Conservation (phyloP, 2,888 invertebrate species). For the Xestia rhomboidea region DNA sequence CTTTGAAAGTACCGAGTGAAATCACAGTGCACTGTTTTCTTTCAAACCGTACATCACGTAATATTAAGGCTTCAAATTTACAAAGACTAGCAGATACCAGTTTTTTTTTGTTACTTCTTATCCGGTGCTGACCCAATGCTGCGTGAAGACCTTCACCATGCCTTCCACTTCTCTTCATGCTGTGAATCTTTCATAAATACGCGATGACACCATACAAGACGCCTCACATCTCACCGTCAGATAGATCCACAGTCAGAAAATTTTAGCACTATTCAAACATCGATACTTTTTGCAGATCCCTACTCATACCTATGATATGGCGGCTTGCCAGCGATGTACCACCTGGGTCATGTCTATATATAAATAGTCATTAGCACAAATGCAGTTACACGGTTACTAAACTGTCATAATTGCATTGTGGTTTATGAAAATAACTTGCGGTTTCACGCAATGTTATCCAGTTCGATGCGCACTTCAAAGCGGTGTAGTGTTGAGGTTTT, state of each 20-base stretch:
- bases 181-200: background rate
- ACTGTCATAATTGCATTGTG: constrained; percentile 62
- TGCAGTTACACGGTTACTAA: constrained; percentile 52
- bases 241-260: background rate
- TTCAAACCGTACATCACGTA: background rate
- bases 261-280: background rate
- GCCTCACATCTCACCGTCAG: background rate
- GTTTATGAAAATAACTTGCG: constrained; percentile 47
- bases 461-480: constrained; percentile 42
- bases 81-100: background rate
- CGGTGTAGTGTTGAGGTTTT: constrained; percentile 6
- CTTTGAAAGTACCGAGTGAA: background rate
- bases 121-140: background rate
- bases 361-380: constrained; percentile 68
- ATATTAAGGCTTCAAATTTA: background rate
- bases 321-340: constrained; percentile 57
- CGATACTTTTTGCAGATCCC: constrained; percentile 30
- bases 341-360: constrained; percentile 76
- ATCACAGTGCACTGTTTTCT: background rate
- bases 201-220: too few species aligned
- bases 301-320: constrained; percentile 31
- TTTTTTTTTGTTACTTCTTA: background rate
- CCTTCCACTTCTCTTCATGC: background rate
- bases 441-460: constrained; percentile 39
- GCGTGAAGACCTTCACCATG: background rate